Conservation (phyloP, 2,797 vertebrate genomes). For the Anguilla obscura region DNA sequence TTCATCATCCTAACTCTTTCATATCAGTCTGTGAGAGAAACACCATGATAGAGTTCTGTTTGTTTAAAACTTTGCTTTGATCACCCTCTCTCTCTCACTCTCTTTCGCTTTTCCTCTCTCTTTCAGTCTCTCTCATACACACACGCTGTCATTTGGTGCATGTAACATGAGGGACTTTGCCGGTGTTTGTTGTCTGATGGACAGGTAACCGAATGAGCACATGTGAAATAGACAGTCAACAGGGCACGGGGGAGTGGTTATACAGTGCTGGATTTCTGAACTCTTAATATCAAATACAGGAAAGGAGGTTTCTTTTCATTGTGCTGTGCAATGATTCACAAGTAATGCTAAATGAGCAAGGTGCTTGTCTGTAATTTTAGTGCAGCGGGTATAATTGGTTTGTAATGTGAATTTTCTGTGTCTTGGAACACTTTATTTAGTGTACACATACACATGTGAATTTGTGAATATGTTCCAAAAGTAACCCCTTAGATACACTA, state of each 20-base stretch:
- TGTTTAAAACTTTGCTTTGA: conserved; percentile 46
- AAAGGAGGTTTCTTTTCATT: background rate
- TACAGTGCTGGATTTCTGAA: background rate
- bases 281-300: background rate
- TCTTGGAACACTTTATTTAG: background rate
- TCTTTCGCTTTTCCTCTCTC: background rate
- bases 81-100: conserved; percentile 25
- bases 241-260: background rate
- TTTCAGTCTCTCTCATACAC: background rate
- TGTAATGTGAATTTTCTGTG: background rate
- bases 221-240: background rate
- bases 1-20: conserved; percentile 50
- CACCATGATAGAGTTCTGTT: conserved; percentile 33
- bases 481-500: background rate
- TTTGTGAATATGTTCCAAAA: background rate
- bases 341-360: background rate
- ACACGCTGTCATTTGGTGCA: background rate
- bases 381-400: background rate
- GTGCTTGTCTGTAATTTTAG: background rate
- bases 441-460: background rate
- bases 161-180: background rate
- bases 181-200: background rate
- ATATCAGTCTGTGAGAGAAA: conserved; percentile 42
- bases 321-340: background rate
- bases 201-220: background rate